Base-by-base conservation (phyloP, 1,140 invertebrate species). In the Pseudomyrmex flavicornis region DNA sequence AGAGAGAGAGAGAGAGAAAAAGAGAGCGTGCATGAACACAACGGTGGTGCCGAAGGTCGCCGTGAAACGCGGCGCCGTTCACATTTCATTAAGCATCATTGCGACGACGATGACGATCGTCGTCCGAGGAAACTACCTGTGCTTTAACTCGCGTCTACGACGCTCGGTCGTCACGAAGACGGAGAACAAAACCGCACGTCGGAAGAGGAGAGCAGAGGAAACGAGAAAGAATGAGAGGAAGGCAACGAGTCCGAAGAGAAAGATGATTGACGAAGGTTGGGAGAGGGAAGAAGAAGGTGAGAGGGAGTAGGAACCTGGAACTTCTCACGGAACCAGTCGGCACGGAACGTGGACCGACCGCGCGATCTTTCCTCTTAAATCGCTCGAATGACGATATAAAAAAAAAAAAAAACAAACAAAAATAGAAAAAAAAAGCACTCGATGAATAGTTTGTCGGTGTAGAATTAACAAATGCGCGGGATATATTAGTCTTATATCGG, bases 261-360 rank as follows among this genome's bases (percentile, higher is more conserved):
- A 80, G 62, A 35, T 13, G 54, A 35, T 63, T 12, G 70, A 59
- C 5, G 17, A 35, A 35, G 35, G 35, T 35, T 35, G 35, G 35
- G 5, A 35, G 35, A 35, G 35, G 35, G 35, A 1, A 35, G 35
- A 35, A 35, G 35, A 35, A 35, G 35, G 0, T 7, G 35, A 35
- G 35, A 35, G 48, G 13, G 56, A 82, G 44, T 15, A 74, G 46
- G 85, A 86, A 87, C 79, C 26, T 72, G 70, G 61, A 77, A 56
- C 84, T 86, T 87, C 85, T 87, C 86, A 86, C 85, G 85, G 65
- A 86, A 86, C 84, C 52, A 83, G 84, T 86, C 56, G 84, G 69
- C 54, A 86, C 59, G 70, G 20, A 82, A 82, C 83, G 72, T 13
- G 63, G 46, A 59, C 54, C 65, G 68, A 69, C 77, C 46, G n/a